Percentiles rank a stretch among this genome's conserved stretches.
Evolutionary conservation across 1,140 invertebrate species (phyloP).

Genomic region (Cotesia vestalis): DNA sequence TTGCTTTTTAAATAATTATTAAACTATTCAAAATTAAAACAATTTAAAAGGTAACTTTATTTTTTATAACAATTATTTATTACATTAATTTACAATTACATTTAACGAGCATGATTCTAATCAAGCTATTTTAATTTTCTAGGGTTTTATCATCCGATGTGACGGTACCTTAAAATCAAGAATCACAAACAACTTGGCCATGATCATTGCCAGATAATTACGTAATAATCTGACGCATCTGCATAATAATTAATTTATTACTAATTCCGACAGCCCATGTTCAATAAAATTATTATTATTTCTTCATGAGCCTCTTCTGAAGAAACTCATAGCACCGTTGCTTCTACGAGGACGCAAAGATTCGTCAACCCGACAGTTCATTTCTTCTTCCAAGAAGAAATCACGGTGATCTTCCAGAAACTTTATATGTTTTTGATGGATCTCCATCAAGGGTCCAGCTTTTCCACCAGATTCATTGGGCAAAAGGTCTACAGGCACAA

Average conservation of each 20-base stretch:
- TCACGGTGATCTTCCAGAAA: conserved; percentile 66
- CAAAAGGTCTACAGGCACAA: conserved; percentile 62
- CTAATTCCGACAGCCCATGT: no score
- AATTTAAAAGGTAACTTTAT: no score
- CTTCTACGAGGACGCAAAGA: conserved; percentile 71
- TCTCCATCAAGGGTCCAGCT: conserved; percentile 58
- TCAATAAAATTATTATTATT: neutral
- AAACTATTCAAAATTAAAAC: neutral
- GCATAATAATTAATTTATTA: no score
- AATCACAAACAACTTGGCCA: conserved; percentile 24
- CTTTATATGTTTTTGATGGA: conserved; percentile 57
- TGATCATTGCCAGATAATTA: conserved; percentile 20
- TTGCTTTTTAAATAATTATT: neutral
- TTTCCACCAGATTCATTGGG: conserved; percentile 70
- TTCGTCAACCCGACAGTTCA: conserved; percentile 69
- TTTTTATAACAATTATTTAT: no score
- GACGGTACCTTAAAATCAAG: conserved; percentile 20
- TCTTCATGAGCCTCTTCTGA: no score
- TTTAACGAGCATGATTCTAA: no score
- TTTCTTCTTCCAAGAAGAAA: conserved; percentile 69
- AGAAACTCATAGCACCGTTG: conserved; percentile 57
- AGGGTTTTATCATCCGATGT: neutral
- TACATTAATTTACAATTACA: no score
- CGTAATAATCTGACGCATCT: neutral
- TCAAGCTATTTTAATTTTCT: no score